Evolutionary conservation across 2,888 invertebrate species (phyloP).

Genomic region (Drosophila nigricruria): DNA sequence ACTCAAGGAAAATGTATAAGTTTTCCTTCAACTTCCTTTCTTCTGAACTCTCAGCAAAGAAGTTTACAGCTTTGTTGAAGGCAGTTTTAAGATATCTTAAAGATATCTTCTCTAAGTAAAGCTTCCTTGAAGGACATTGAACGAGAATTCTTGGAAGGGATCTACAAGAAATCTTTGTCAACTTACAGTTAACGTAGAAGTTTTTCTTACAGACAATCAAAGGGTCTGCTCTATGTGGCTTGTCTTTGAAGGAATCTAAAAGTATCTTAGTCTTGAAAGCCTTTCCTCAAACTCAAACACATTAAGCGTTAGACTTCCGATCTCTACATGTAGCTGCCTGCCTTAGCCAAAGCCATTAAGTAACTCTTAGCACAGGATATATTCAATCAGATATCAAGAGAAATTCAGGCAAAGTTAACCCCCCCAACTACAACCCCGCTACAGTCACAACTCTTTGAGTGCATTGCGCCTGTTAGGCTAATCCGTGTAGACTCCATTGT

Average conservation of each 20-base stretch:
- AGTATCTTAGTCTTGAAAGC: not conserved
- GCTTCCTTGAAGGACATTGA: not conserved
- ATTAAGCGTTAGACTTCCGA: not conserved
- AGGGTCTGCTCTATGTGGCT: too few species aligned
- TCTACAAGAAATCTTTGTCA: not conserved
- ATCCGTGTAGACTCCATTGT: conserved; percentile 12
- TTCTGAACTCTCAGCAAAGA: not conserved
- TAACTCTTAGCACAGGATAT: not conserved
- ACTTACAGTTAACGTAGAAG: not conserved
- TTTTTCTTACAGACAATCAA: not conserved
- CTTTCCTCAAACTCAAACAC: not conserved
- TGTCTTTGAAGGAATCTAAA: not conserved
- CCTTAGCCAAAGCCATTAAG: not conserved
- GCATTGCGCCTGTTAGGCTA: conserved; percentile 7
- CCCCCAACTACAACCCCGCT: not conserved
- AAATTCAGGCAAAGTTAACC: not conserved
- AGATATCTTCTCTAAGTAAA: not conserved
- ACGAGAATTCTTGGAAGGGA: not conserved
- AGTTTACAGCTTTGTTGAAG: not conserved
- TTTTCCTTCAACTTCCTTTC: not conserved
- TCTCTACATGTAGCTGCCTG: not conserved
- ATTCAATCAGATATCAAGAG: not conserved
- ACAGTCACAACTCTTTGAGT: not conserved
- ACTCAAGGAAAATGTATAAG: not conserved
- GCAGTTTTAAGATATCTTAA: not conserved